Base-by-base conservation (phyloP, 2,797 vertebrate genomes). In the Danio albolineatus region DNA sequence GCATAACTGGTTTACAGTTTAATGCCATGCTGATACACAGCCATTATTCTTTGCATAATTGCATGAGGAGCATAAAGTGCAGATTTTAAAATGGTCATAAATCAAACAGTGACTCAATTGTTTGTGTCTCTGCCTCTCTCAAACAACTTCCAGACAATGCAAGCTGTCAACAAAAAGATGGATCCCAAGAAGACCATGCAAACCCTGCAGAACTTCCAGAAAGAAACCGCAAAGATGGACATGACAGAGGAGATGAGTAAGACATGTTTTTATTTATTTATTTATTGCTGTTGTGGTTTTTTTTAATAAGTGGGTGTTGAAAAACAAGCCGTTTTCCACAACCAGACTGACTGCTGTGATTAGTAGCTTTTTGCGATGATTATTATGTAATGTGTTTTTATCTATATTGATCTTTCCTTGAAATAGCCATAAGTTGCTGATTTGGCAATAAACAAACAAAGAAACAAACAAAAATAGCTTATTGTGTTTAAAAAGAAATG, bases 201-300 rank as follows among this genome's bases (percentile, higher is more conserved):
- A 89, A 95, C 95, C 9, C 95, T 96, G 95, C 95, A 96, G 88
- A 94, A 96, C 89, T 96, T 96, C 91, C 95, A 96, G 90, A 96
- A 96, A 85, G 95, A 96, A 85, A 96, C 95, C 13, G 94, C 95
- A 92, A 96, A 96, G 89, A 96, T 96, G 95, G 95, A 95, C 87
- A 96, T 96, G 95, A 96, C 95, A 44, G 95, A 96, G 89, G 95
- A 96, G 91, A 95, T 96, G 94, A 96, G 95, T 96, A 90, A 94
- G 95, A 28, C 6, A 41, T 17, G 17, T 56, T 38, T 56, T 70
- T n/a, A 36, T 64, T 36, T 10, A 36, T 64, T 36, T 10, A 10
- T 66, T 17, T 10, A 17, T 69, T 49, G 17, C 14, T 48, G 1
- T 60, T 39, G 53, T 39, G 41, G 51, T 38, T 76, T 66, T 75